These are phyloP conservation scores for Clarias fuscus DNA, from an alignment of 2,797 vertebrate species.

Conservation along the genomic window DNA sequence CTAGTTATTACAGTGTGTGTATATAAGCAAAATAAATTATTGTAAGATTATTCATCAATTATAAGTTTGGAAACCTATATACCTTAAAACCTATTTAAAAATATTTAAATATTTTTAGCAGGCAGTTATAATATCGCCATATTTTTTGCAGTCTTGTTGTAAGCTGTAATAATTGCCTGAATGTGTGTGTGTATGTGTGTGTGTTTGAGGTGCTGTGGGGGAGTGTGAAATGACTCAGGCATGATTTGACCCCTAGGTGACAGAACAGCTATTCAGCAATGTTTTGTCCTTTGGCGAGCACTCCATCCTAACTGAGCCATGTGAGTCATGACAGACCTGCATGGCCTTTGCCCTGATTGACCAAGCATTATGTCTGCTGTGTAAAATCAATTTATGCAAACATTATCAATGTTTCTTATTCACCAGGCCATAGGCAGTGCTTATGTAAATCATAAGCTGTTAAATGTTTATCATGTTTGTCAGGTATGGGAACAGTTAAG, in stretches of 20 bases:
- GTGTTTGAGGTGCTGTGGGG: not conserved
- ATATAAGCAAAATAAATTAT: not conserved
- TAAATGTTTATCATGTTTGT: not conserved
- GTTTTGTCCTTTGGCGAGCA: slow-evolving; percentile 32
- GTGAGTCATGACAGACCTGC: not conserved
- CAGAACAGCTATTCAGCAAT: slow-evolving; percentile 21
- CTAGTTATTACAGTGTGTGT: not conserved
- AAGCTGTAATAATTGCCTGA: not conserved
- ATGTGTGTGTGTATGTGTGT: slow-evolving; percentile 4
- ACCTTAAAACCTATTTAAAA: not conserved
- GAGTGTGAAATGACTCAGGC: slow-evolving; percentile 13
- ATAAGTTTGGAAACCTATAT: not conserved
- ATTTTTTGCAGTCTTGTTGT: not conserved
- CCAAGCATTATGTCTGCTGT: not conserved
- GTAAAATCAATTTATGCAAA: not conserved
- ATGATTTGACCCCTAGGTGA: not conserved
- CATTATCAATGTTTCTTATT: not conserved
- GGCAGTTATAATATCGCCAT: not conserved
- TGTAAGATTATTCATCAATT: not conserved
- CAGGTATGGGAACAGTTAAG: not conserved
- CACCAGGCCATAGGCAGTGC: not conserved
- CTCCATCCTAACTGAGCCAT: slow-evolving; percentile 5
- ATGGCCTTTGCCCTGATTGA: not conserved
- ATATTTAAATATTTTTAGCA: not conserved
- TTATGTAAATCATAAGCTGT: not conserved